Percentiles rank a stretch among this genome's conserved stretches.
phyloP scores from a whole-genome alignment of 2,113 vertebrate genomes.

The Siniperca chuatsi region DNA sequence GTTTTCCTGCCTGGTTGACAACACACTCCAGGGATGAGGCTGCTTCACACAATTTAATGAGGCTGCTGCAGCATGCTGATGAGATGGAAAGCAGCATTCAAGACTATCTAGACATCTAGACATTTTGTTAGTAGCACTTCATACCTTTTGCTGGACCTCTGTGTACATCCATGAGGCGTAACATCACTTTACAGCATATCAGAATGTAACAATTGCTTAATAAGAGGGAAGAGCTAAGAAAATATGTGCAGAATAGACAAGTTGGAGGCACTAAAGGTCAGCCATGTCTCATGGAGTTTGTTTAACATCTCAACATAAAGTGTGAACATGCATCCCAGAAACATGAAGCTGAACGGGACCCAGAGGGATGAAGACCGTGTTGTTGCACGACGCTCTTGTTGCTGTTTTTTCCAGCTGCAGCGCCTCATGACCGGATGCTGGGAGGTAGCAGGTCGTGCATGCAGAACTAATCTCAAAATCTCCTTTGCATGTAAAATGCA shows the following conservation, averaged over 20 bases:
- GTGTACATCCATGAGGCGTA: too few species aligned
- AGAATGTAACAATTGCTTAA: not conserved
- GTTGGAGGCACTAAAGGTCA: not conserved
- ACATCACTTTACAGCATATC: not conserved
- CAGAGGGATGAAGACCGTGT: not conserved
- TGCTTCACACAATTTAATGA: not conserved
- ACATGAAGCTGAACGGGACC: not conserved
- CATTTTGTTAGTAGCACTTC: too few species aligned
- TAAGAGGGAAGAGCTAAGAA: too few species aligned
- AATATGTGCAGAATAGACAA: not conserved
- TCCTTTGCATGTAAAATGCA: conserved; percentile 9
- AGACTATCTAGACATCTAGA: not conserved
- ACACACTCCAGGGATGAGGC: not conserved
- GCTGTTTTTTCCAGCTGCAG: not conserved
- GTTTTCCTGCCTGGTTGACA: not conserved
- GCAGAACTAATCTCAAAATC: conserved; percentile 26
- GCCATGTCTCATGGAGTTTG: not conserved
- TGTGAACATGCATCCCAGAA: not conserved
- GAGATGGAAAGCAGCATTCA: not conserved
- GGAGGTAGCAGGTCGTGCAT: not conserved
- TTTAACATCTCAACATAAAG: not conserved
- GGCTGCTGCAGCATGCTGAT: not conserved
- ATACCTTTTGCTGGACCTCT: too few species aligned
- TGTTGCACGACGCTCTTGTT: too few species aligned
- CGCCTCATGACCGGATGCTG: not conserved